Evolutionary conservation across 2,113 vertebrate species (phyloP).

Genomic region (Vidua chalybeata): DNA sequence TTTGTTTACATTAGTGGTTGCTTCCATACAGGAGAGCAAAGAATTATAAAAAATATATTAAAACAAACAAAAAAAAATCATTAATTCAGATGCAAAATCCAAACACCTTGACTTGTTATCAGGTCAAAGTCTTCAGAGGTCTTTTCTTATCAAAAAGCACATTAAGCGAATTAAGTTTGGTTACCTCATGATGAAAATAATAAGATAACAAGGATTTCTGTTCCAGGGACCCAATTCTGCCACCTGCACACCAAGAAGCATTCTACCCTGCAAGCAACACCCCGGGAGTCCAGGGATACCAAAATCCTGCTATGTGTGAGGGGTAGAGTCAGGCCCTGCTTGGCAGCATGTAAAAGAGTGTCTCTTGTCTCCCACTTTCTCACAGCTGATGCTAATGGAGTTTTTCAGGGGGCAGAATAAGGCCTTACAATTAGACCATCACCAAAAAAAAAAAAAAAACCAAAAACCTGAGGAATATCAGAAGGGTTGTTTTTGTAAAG

Average conservation of each 20-base stretch:
- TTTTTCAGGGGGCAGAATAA: neutral
- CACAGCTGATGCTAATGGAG: neutral
- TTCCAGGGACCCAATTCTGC: neutral
- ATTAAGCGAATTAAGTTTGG: neutral
- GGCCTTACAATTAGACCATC: neutral
- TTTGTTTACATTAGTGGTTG: constrained; percentile 19
- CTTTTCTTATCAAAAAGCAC: neutral
- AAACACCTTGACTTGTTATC: neutral
- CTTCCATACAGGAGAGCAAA: constrained; percentile 26
- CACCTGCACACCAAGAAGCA: neutral
- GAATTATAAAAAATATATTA: neutral
- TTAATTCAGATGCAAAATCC: neutral
- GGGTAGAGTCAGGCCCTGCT: neutral
- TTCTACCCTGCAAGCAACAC: neutral
- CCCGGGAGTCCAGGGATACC: neutral
- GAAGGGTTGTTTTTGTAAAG: neutral
- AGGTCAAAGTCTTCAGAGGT: neutral
- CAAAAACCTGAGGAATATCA: neutral
- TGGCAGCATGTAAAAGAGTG: neutral
- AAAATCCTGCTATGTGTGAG: neutral
- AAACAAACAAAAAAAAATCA: neutral
- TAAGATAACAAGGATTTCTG: neutral
- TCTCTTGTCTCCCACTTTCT: neutral
- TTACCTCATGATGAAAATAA: neutral
- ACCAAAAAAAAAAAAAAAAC: neutral